Percentiles rank a stretch among this genome's conserved stretches.
Evolutionary conservation across 2,888 invertebrate species (phyloP).

Genomic region (Thereva nobilitata): DNA sequence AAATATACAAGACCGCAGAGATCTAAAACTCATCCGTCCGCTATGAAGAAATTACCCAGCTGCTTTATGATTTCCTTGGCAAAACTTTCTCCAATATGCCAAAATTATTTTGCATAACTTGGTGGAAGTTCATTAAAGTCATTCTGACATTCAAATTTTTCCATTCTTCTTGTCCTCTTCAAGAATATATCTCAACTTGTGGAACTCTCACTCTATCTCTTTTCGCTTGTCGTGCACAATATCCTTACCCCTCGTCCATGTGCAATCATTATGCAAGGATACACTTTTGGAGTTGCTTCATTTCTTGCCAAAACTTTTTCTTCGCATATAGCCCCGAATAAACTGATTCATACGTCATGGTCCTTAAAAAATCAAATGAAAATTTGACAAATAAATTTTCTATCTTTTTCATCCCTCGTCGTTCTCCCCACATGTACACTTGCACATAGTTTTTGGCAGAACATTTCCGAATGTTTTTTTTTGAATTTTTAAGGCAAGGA

Average conservation of each 20-base stretch:
- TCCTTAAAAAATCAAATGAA: conserved; percentile 36
- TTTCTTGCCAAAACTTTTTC: conserved; percentile 36
- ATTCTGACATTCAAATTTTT: conserved; percentile 34
- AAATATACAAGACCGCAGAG: conserved; percentile 1
- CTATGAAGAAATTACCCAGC: conserved; percentile 2
- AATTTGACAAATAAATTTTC: conserved; percentile 37
- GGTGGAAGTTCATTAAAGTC: conserved; percentile 33
- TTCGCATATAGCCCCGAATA: conserved; percentile 22
- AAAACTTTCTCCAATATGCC: conserved; percentile 21
- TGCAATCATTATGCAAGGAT: conserved; percentile 37
- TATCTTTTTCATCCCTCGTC: no score
- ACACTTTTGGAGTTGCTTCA: conserved; percentile 31
- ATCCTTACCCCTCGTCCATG: conserved; percentile 17
- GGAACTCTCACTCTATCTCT: not conserved
- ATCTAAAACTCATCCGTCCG: conserved; percentile 15
- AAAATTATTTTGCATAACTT: conserved; percentile 36
- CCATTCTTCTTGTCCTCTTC: conserved; percentile 1
- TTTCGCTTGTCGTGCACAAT: not conserved
- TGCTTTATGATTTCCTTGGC: conserved; percentile 11
- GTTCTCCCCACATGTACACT: no score
- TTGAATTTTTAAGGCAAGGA: no score
- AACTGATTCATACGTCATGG: conserved; percentile 37
- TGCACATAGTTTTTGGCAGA: no score
- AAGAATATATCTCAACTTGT: not conserved
- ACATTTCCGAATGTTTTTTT: no score